phyloP scores from a whole-genome alignment of 2,113 vertebrate genomes.

The Sinocyclocheilus anophthalmus region DNA sequence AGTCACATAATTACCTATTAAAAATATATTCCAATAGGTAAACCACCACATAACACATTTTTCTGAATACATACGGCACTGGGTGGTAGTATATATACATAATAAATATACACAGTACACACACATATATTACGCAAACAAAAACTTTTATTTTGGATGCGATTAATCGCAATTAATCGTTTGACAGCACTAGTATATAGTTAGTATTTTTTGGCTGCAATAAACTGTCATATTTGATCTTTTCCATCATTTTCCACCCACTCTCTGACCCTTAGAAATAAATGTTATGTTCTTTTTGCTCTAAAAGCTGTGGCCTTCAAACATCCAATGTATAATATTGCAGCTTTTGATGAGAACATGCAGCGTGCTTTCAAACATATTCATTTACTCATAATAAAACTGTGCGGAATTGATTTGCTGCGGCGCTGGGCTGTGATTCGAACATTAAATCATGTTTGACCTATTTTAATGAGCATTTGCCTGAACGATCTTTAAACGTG shows the following conservation, averaged over 20 bases:
- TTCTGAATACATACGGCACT: no score
- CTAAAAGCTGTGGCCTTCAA: neutral
- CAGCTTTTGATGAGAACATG: neutral
- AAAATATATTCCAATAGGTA: no score
- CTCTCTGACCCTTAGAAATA: neutral
- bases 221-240: neutral
- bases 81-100: no score
- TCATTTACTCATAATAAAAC: neutral
- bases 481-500: neutral
- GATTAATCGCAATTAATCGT: no score
- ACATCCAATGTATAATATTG: neutral
- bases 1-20: no score
- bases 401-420: neutral
- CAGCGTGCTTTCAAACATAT: neutral
- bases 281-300: neutral
- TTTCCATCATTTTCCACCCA: neutral
- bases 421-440: neutral
- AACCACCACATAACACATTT: no score
- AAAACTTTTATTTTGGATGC: no score
- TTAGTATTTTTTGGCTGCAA: no score
- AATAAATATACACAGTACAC: no score
- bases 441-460: neutral
- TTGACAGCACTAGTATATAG: no score
- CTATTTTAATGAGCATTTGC: neutral
- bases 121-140: no score